phyloP scores from a whole-genome alignment of 1,140 invertebrate species.

The Parasteatoda tepidariorum region DNA sequence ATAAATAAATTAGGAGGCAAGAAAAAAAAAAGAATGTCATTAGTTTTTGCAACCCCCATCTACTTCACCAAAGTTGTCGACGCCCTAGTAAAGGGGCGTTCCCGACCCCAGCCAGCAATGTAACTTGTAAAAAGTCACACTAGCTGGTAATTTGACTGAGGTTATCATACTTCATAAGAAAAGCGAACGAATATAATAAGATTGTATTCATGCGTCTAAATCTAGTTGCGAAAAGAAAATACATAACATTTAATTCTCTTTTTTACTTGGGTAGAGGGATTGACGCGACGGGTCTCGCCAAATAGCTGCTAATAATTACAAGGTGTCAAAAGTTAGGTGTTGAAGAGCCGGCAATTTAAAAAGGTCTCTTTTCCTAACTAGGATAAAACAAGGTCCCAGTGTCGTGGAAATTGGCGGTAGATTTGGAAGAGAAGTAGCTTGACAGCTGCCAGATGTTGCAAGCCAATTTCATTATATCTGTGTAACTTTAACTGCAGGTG shows the following conservation, averaged over 20 bases:
- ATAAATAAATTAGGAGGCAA: background rate
- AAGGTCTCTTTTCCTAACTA: too few species aligned
- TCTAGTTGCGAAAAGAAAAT: background rate
- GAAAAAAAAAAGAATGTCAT: slow-evolving; percentile 46
- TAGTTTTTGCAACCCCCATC: slow-evolving; percentile 2
- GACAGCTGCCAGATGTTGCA: slow-evolving; percentile 33
- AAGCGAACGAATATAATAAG: slow-evolving; percentile 28
- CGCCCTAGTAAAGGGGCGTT: slow-evolving; percentile 34
- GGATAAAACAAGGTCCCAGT: slow-evolving; percentile 18
- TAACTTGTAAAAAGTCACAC: slow-evolving; percentile 9
- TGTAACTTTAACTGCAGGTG: background rate
- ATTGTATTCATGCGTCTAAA: background rate
- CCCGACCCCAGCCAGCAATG: background rate
- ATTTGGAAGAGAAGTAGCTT: slow-evolving; percentile 1
- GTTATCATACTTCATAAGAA: slow-evolving; percentile 3
- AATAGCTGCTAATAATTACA: slow-evolving; percentile 36
- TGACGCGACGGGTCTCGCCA: background rate
- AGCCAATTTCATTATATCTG: background rate
- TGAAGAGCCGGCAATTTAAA: slow-evolving; percentile 15
- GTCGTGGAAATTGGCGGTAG: slow-evolving; percentile 13
- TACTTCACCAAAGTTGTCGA: slow-evolving; percentile 3
- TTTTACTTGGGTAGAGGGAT: background rate
- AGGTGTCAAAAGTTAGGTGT: slow-evolving; percentile 47
- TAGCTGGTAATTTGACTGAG: slow-evolving; percentile 17
- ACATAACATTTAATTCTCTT: background rate